Evolutionary conservation across 1,140 invertebrate genomes (phyloP).

Genomic region (Probaryconus sp.): DNA sequence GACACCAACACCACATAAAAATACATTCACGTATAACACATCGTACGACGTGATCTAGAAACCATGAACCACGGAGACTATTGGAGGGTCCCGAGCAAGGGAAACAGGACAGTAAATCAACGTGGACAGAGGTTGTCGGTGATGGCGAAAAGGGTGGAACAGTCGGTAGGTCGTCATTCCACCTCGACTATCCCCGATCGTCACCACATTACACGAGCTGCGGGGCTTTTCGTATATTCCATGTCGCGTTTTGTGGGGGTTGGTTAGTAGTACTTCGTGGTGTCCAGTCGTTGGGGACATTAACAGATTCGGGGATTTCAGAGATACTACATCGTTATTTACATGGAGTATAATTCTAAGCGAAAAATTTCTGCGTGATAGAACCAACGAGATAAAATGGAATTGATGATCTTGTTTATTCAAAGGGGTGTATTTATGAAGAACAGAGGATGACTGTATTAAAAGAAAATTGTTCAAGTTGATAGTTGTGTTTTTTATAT

Average conservation of each 20-base stretch:
- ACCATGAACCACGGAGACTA: slow-evolving; percentile 58
- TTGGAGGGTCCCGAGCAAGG: slow-evolving; percentile 61
- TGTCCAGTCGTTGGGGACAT: slow-evolving; percentile 43
- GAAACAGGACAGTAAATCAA: slow-evolving; percentile 62
- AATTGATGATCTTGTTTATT: slow-evolving; percentile 39
- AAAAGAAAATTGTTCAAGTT: background rate
- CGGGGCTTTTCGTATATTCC: slow-evolving; percentile 50
- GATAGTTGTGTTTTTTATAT: background rate
- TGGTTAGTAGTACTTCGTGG: slow-evolving; percentile 36
- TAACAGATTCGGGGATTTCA: slow-evolving; percentile 32
- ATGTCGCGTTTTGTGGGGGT: slow-evolving; percentile 30
- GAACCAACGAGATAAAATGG: slow-evolving; percentile 24
- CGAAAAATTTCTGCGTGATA: slow-evolving; percentile 22
- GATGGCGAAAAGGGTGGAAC: slow-evolving; percentile 58
- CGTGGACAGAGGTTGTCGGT: slow-evolving; percentile 48
- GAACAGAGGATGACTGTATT: no score
- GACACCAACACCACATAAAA: slow-evolving; percentile 48
- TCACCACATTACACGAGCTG: slow-evolving; percentile 61
- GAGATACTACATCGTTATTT: slow-evolving; percentile 39
- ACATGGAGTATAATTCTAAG: slow-evolving; percentile 28
- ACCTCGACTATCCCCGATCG: slow-evolving; percentile 55
- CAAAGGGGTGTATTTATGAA: slow-evolving; percentile 14
- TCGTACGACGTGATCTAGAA: slow-evolving; percentile 61
- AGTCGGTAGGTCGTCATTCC: slow-evolving; percentile 50
- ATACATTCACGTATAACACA: slow-evolving; percentile 47